Conservation (phyloP, 2,888 invertebrate species). For the Spisula solida region DNA sequence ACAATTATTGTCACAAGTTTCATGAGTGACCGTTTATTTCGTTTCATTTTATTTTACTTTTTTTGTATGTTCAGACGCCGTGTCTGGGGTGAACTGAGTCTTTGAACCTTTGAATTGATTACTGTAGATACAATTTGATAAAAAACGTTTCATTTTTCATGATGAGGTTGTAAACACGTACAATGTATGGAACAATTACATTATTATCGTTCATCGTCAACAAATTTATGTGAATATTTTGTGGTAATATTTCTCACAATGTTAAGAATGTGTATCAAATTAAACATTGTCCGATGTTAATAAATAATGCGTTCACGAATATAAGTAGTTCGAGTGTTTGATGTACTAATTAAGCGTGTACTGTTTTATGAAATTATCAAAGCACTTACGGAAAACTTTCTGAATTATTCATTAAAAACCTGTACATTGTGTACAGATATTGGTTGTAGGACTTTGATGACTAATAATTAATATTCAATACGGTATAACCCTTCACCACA, state of each 20-base stretch:
- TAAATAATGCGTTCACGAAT: no score
- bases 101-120: slow-evolving; percentile 6
- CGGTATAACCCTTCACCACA: no score
- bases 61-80: not conserved
- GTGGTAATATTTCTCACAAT: not conserved
- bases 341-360: no score
- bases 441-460: no score
- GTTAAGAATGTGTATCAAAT: not conserved
- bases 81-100: not conserved
- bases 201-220: not conserved
- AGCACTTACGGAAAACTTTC: no score
- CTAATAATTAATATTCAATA: no score
- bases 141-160: slow-evolving; percentile 14
- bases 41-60: not conserved
- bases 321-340: no score
- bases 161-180: not conserved
- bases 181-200: not conserved
- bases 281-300: not conserved
- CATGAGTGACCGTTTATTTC: not conserved
- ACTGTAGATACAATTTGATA: not conserved
- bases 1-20: not conserved
- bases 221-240: slow-evolving; percentile 12
- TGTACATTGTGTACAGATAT: no score
- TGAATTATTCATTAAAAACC: no score
- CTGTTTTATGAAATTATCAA: no score